Percentiles rank a stretch among this genome's conserved stretches.
Evolutionary conservation across 2,113 vertebrate species (phyloP).

Genomic region (Ageneiosus marmoratus): DNA sequence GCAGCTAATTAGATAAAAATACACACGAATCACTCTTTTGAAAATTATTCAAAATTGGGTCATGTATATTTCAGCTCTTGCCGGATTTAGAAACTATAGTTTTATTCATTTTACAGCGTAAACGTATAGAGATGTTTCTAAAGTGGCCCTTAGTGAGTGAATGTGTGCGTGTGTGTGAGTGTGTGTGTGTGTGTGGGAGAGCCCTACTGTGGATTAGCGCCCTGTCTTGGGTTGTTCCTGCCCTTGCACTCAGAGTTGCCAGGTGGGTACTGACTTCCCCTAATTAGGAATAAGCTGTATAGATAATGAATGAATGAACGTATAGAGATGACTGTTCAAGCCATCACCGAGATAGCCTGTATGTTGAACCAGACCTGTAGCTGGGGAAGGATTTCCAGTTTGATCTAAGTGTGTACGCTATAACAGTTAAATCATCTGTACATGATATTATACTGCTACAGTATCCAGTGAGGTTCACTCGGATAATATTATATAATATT

Average conservation of each 20-base stretch:
- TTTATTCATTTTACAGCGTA: not conserved
- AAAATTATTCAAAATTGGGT: not conserved
- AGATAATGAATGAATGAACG: too few relatives aligned
- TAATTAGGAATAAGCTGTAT: too few relatives aligned
- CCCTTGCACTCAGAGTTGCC: too few relatives aligned
- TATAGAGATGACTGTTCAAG: not conserved
- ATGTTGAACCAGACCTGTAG: not conserved
- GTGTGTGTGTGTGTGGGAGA: too few relatives aligned
- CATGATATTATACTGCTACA: not conserved
- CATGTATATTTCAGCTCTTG: not conserved
- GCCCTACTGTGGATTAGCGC: too few relatives aligned
- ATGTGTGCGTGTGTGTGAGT: too few relatives aligned
- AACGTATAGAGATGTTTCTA: too few relatives aligned
- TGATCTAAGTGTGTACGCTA: not conserved
- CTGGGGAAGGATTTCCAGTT: not conserved
- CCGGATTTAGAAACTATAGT: conserved; percentile 2
- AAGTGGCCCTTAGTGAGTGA: too few relatives aligned
- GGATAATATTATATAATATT: too few relatives aligned
- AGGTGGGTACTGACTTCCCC: too few relatives aligned
- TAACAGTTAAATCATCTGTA: not conserved
- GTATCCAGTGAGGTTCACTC: not conserved
- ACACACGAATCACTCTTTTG: not conserved
- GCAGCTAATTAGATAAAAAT: conserved; percentile 14
- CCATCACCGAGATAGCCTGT: not conserved
- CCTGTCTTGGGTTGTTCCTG: too few relatives aligned